Base-by-base conservation (phyloP, 1,140 invertebrate genomes). In the Orius insidiosus region DNA sequence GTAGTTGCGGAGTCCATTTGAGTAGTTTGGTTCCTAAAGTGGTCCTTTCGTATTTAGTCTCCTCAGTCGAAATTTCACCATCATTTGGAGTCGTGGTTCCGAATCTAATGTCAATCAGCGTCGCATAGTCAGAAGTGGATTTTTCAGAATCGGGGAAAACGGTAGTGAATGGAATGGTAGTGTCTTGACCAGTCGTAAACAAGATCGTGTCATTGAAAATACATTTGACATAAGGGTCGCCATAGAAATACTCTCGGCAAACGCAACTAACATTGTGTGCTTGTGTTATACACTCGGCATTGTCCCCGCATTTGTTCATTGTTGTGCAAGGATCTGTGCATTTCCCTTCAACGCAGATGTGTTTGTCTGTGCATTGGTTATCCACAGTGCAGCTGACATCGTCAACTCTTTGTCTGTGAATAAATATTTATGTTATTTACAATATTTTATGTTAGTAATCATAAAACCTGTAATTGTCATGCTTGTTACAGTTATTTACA, bases 281-380 rank as follows among this genome's bases (percentile, higher is more conserved):
- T 59, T 63, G 59, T 49, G 69, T 64, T 34, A 60, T 54, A 59
- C 79, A 80, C 33, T 68, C 61, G 49, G 72, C 67, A 53, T 67
- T 65, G 48, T 62, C 58, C 44, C 69, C 74, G 66, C 76, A 80
- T 19, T 47, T 48, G 6, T 51, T 47, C 49, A 57, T 56, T 45
- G 60, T 59, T 50, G 62, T 65, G 61, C 78, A 81, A 50, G 72
- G 74, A 65, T 78, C 72, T 58, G 67, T 60, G 63, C 78, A 82
- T 60, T 66, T 63, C 49, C 68, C 68, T 52, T 65, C 63, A 56
- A 75, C 63, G 66, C 78, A 81, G 58, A 70, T 69, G 58, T 73
- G 64, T 60, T 65, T 65, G 54, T 72, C 67, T 56, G 66, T 69
- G 65, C 78, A 82, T 55, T 80, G 72, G 55, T 67, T 65, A 61